Base-by-base conservation (phyloP, 2,113 vertebrate genomes). In the Eulemur rufifrons region DNA sequence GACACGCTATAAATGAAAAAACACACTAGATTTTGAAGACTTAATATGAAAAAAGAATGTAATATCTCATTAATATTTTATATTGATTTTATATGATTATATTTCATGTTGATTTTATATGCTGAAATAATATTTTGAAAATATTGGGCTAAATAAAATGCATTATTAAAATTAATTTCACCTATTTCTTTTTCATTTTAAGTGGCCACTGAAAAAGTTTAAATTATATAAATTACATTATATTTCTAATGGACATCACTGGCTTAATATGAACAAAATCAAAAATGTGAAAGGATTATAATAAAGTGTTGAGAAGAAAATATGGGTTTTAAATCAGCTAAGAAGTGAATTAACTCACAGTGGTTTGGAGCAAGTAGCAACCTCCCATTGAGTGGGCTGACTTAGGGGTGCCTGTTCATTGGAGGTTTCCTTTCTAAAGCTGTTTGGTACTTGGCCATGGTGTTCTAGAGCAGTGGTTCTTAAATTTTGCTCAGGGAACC, bases 221-320 rank as follows among this genome's bases (percentile, higher is more conserved):
- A 56, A 92, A 74, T 88, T 52, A 54, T 29, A 68, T 90, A 89
- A 74, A 81, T 32, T 21, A 0, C 11, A 54, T 74, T 29, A 20
- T 81, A 88, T 85, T 95, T 93, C 56, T 81, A 81, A 93, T 50
- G 63, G 63, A 39, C 56, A 82, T 59, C 0, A 1, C 34, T 81
- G 50, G 56, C 23, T 93, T 81, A 68, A 34, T 80, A 88, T 39
- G 69, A 68, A 87, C 37, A 76, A 88, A 91, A 88, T 83, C n/a
- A 97, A 93, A 93, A 94, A 61, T 89, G 78, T 86, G 89, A 86
- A 78, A 80, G 76, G n/a, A 78, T 77, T 86, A 86, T 66, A 88
- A 91, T 71, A 88, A 88, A 52, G 29, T 32, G 14, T 61, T 83
- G 47, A 92, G 66, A 95, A 84, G 34, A 89, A 96, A 94, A 81